Conservation (phyloP, 1,140 invertebrate species). For the Cydia strobilella region DNA sequence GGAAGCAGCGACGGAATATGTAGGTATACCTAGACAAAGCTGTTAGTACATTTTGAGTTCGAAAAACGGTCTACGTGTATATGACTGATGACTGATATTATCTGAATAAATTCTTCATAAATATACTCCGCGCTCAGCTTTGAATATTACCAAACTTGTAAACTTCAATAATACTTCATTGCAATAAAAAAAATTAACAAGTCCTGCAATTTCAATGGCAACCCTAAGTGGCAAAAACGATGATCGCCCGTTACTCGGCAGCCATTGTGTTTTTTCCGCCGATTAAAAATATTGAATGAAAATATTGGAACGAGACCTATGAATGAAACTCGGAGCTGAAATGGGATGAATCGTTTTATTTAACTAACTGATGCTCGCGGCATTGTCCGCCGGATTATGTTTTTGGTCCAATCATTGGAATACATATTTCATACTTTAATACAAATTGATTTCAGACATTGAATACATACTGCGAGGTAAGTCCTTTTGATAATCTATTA, state of each 20-base stretch:
- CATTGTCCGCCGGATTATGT: not conserved
- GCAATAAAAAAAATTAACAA: not conserved
- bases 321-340: not conserved
- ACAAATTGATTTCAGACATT: not conserved
- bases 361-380: conserved; percentile 11
- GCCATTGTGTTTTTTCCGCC: conserved; percentile 19
- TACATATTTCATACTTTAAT: not conserved
- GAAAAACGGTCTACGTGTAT: too few relatives aligned
- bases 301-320: conserved; percentile 20
- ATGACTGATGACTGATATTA: too few relatives aligned
- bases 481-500: not conserved
- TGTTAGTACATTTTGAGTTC: too few relatives aligned
- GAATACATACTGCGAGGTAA: not conserved
- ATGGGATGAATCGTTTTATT: conserved; percentile 16
- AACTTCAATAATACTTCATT: not conserved
- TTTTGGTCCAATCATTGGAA: not conserved
- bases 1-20: not conserved
- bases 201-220: not conserved
- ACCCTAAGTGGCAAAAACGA: not conserved
- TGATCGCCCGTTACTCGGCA: not conserved
- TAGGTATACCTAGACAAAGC: too few relatives aligned
- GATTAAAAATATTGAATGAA: conserved; percentile 33
- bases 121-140: too few relatives aligned
- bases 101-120: too few relatives aligned
- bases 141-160: not conserved